A percentile compares a stretch with the other conserved stretches of the same genome.
These are phyloP conservation scores for Pedionomus torquatus DNA, from an alignment of 2,113 vertebrate species.

Conservation along the genomic window DNA sequence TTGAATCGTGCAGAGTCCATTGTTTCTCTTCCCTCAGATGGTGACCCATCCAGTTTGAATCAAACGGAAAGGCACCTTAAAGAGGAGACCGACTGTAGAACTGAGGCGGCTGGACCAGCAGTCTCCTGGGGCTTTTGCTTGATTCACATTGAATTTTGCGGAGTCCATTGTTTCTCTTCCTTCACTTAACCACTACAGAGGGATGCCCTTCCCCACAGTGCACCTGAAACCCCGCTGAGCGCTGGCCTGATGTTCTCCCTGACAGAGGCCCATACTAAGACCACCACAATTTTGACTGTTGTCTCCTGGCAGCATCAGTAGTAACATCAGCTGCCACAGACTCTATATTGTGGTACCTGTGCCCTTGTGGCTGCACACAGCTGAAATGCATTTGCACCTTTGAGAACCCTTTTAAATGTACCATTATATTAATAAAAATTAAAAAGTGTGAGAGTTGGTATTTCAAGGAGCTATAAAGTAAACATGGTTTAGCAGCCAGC, in stretches of 20 bases:
- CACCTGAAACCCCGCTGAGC: background rate
- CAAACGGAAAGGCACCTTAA: too few relatives aligned
- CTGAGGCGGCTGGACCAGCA: too few relatives aligned
- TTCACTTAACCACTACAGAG: accelerated
- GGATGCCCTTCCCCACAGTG: background rate
- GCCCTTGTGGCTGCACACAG: background rate
- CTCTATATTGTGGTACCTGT: background rate
- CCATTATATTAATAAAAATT: background rate
- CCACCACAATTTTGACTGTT: background rate
- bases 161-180: too few relatives aligned
- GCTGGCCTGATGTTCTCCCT: background rate
- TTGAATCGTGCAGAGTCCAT: too few relatives aligned
- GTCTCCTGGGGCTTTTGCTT: too few relatives aligned
- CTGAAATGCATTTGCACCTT: background rate
- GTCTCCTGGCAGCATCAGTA: background rate
- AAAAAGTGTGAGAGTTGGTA: background rate
- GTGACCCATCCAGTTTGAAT: too few relatives aligned
- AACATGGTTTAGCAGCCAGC: background rate
- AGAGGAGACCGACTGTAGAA: too few relatives aligned
- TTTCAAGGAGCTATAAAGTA: background rate
- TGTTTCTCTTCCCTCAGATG: too few relatives aligned
- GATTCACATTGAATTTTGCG: too few relatives aligned
- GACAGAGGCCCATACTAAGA: background rate
- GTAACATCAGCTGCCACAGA: background rate
- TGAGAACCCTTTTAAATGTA: background rate